A percentile compares a stretch with the other conserved stretches of the same genome.
Evolutionary conservation across 2,797 vertebrate genomes (phyloP).

Genomic region (Monodelphis domestica): DNA sequence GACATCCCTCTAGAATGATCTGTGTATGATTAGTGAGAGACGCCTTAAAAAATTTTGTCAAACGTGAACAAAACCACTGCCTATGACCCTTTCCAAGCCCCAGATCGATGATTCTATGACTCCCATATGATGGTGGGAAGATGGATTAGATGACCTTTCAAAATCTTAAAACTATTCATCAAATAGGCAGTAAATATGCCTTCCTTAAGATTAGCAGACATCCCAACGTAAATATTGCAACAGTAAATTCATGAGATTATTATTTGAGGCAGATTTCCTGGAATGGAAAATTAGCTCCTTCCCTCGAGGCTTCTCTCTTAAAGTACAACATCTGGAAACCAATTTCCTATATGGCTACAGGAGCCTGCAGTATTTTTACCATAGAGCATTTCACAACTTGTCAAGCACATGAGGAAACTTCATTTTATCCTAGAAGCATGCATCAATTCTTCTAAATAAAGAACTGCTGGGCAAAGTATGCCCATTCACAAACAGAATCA

Average conservation of each 20-base stretch:
- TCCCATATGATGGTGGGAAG: neutral
- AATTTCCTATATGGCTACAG: neutral
- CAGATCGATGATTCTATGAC: no score
- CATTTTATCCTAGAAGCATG: constrained; percentile 34
- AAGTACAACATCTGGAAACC: neutral
- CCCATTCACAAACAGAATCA: constrained; percentile 9
- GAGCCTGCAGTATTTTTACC: neutral
- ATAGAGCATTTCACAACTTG: constrained; percentile 14
- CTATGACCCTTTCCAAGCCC: no score
- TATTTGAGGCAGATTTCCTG: constrained; percentile 7
- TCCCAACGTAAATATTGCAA: neutral
- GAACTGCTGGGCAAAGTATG: neutral
- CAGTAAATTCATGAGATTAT: constrained; percentile 1
- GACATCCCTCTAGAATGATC: neutral
- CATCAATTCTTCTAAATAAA: neutral
- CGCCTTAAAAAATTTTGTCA: neutral
- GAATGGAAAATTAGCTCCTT: rapidly evolving
- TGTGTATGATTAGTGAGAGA: neutral
- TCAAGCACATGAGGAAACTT: neutral
- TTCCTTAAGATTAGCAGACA: neutral
- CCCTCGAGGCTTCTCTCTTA: constrained; percentile 27
- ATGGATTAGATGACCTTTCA: neutral
- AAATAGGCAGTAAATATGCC: neutral
- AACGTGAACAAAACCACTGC: neutral
- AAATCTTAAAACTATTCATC: neutral